Evolutionary conservation across 2,888 invertebrate species (phyloP), one percentile per base, ranked within the genome.

Genomic region (Ochropleura leucogaster): DNA sequence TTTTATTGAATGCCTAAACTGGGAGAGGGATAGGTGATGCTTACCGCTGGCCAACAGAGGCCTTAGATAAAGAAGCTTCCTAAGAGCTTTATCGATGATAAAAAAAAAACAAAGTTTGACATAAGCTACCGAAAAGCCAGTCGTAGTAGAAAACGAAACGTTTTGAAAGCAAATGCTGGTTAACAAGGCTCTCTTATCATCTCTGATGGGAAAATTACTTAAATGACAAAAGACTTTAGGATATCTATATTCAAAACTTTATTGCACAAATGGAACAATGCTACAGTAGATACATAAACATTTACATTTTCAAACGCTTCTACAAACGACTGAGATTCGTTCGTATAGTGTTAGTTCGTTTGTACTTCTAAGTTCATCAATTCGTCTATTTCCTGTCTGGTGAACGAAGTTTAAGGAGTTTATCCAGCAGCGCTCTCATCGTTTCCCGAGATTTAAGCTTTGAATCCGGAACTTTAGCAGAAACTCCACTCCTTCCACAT

Each of bases 401-500:
- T 12, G 14, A 14, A 62, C 44, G 8, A n/a, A 40, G 9, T 53
- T 46, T 55, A 40, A 72, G 16, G 3, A 71, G 16, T 4, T 40
- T 72, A 10, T 71, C 10, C 0, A 71, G 6, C n/a, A 60, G 0
- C 4, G 20, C 55, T 62, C 16, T 69, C 20, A 40, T 47, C 10
- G 18, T 46, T 9, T 42, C 14, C 30, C 14, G 51, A 18, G 59
- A 44, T 55, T 40, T 16, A 12, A 0, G 3, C 18, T 47, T 53
- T 53, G 7, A 1, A 18, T 47, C 42, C 9, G 44, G 44, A 53
- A 53, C 47, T 59, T 30, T 53, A 65, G 46, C 30, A 65, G 49
- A 49, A 60, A 40, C 16, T 68, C 64, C 55, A 46, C 30, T 57
- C 49, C 55, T 67, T 16, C n/a, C 55, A 42, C 79, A 80, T 66